Conservation (phyloP, 2,113 vertebrate genomes). For the Xiphophorus couchianus region DNA sequence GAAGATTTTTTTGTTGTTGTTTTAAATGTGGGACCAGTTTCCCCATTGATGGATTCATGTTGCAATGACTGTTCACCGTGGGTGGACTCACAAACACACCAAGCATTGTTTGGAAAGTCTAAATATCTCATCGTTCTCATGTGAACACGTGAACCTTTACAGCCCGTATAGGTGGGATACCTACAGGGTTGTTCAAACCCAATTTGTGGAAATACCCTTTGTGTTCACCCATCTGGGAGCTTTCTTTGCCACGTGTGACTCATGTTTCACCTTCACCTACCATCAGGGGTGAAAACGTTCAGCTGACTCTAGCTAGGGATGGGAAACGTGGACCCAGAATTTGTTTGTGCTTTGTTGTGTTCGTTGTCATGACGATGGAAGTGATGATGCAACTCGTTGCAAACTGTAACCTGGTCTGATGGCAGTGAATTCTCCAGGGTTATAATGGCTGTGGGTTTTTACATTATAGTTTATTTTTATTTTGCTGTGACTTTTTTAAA, state of each 20-base stretch:
- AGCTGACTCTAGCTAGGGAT: neutral
- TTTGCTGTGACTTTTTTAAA: too few relatives aligned
- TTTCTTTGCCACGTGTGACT: neutral
- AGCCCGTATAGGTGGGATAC: neutral
- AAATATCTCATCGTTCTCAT: conserved; percentile 42
- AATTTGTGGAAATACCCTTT: conserved; percentile 13
- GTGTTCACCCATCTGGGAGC: neutral
- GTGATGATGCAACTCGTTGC: too few relatives aligned
- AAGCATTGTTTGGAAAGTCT: conserved; percentile 52
- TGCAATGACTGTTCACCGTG: conserved; percentile 14
- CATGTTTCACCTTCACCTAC: neutral
- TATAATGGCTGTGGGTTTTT: too few relatives aligned
- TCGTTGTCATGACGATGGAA: neutral
- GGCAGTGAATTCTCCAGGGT: too few relatives aligned
- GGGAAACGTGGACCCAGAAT: neutral
- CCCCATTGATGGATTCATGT: conserved; percentile 7
- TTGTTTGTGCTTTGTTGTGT: neutral
- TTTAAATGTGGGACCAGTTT: neutral
- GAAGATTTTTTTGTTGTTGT: neutral
- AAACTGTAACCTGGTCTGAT: too few relatives aligned
- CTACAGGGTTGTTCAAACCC: neutral
- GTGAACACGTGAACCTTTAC: conserved; percentile 57
- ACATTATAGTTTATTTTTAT: too few relatives aligned
- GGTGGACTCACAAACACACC: conserved; percentile 12
- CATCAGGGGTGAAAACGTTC: neutral